Evolutionary conservation across 2,113 vertebrate species (phyloP), one percentile per base, ranked within the genome.

Genomic region (Istiophorus platypterus): DNA sequence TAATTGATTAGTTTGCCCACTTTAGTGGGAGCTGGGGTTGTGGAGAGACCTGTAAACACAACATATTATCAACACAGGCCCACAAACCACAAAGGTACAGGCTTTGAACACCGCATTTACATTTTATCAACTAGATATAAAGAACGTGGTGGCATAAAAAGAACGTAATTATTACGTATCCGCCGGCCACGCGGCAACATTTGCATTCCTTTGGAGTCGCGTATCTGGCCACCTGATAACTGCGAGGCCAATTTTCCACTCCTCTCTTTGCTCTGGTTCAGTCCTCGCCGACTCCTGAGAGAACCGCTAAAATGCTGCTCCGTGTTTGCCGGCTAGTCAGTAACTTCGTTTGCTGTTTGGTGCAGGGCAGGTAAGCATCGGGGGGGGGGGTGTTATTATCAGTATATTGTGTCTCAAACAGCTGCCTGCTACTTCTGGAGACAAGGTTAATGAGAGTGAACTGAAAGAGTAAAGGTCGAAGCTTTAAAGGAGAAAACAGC

Each of bases 1-100:
- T 72, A 41, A 71, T 76, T 67, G 18, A 62, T 63, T 58, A 45
- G 34, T 63, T 31, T 12, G 17, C 39, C 5, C 62, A n/a, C 12
- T 22, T 54, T 24, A 1, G n/a, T n/a, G n/a, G n/a, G n/a, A n/a
- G n/a, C n/a, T n/a, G 6, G 20, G 34, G 26, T 1, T 45, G 4
- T 8, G 6, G 11, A 26, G 29, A 57, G n/a, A 13, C 22, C 41
- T 13, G 11, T 42, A 49, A 17, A 2, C n/a, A 26, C 7, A 51
- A 51, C 31, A 34, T 51, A 22, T 51, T 22, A 51, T 51, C 49
- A 51, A 7, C 4, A 17, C 2, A 5, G 18, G 22, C 18, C 49
- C 22, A 22, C 47, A 9, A 51, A 51, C 2, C 8, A 8, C 14
- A 45, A 17, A 49, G 4, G 18, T 52, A 51, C 49, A 51, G 10